Evolutionary conservation across 2,888 invertebrate species (phyloP).

Genomic region (Drepana falcataria): DNA sequence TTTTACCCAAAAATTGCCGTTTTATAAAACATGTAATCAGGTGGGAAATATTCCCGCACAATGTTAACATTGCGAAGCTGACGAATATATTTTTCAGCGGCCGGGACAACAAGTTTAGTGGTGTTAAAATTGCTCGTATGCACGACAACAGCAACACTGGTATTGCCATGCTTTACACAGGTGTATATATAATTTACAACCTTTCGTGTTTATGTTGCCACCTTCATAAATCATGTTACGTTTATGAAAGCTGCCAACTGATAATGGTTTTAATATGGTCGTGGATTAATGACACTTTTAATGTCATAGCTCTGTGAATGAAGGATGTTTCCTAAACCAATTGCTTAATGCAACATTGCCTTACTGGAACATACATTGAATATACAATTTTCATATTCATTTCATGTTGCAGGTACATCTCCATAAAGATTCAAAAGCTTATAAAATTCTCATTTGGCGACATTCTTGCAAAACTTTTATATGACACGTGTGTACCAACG

Average conservation of each 20-base stretch:
- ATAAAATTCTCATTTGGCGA: conserved; percentile 5
- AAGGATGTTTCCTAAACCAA: too few relatives aligned
- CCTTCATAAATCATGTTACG: conserved; percentile 21
- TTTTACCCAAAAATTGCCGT: neutral
- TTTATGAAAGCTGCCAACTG: conserved; percentile 6
- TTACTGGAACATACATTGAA: too few relatives aligned
- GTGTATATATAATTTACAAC: conserved; percentile 25
- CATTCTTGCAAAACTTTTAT: conserved; percentile 12
- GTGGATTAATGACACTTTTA: neutral
- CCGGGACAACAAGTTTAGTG: conserved; percentile 23
- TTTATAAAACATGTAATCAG: conserved; percentile 4
- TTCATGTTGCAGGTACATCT: neutral
- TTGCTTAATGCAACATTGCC: too few relatives aligned
- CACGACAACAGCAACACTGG: neutral
- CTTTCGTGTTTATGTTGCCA: conserved; percentile 12
- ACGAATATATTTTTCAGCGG: conserved; percentile 32
- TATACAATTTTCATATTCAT: too few relatives aligned
- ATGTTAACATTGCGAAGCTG: conserved; percentile 15
- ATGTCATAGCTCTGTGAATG: neutral
- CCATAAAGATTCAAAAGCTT: neutral
- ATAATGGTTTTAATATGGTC: neutral
- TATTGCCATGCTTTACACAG: conserved; percentile 11
- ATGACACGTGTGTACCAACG: neutral
- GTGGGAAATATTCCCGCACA: conserved; percentile 7
- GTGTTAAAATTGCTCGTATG: conserved; percentile 26